A percentile compares a stretch with the other conserved stretches of the same genome.
Conservation (phyloP, 1,140 invertebrate genomes). For the Gryllus bimaculatus region DNA sequence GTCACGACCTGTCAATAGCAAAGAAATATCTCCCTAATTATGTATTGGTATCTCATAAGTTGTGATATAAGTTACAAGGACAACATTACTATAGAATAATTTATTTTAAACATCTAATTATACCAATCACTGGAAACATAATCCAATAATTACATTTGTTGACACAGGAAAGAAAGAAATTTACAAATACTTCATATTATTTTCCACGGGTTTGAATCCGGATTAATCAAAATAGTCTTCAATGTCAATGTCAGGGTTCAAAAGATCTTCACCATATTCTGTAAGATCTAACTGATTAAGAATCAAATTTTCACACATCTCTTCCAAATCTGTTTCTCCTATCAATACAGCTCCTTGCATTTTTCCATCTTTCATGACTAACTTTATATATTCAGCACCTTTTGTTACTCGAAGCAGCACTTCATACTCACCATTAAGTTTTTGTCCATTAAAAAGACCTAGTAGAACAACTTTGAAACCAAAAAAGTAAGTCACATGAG, state of each 20-base stretch:
- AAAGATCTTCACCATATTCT: constrained; percentile 79
- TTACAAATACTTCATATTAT: no score
- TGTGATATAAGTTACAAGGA: no score
- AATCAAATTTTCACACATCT: constrained; percentile 97
- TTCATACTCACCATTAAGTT: constrained; percentile 73
- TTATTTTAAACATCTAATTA: no score
- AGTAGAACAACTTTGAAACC: constrained; percentile 89
- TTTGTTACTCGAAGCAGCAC: constrained; percentile 77
- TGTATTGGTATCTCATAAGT: no score
- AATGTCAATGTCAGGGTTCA: constrained; percentile 93
- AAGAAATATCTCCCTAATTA: no score
- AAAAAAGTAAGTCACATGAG: constrained; percentile 93
- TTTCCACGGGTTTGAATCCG: no score
- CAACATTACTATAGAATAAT: no score
- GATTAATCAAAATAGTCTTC: constrained; percentile 96
- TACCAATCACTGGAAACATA: no score
- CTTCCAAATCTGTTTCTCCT: constrained; percentile 94
- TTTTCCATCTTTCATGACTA: constrained; percentile 72
- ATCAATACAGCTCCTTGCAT: constrained; percentile 91
- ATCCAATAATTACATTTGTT: no score
- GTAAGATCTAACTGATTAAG: constrained; percentile 88
- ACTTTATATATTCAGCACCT: constrained; percentile 81
- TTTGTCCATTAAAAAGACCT: constrained; percentile 91
- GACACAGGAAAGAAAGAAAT: no score
- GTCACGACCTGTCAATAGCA: no score